Conservation (phyloP, 1,140 invertebrate genomes). For the Bombyx mori region ASM3026992v2 NC_085126.1:9360501-9361000, state of each 20-base stretch:
- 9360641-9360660: constrained; percentile 67
- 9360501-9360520: constrained; percentile 32
- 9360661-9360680: constrained; percentile 40
- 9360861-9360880: constrained; percentile 45
- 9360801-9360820: constrained; percentile 62
- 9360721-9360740: constrained; percentile 53
- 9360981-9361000: constrained; percentile 66
- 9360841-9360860: constrained; percentile 32
- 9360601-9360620: constrained; percentile 59
- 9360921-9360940: constrained; percentile 63
- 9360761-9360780: constrained; percentile 38
- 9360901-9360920: constrained; percentile 54
- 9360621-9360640: constrained; percentile 62
- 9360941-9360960: constrained; percentile 53
- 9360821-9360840: background rate
- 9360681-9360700: constrained; percentile 37
- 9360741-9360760: constrained; percentile 52
- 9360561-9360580: constrained; percentile 52
- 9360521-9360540: constrained; percentile 16
- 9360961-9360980: constrained; percentile 64
- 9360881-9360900: constrained; percentile 66
- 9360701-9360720: constrained; percentile 68
- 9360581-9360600: constrained; percentile 48
- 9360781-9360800: constrained; percentile 62
- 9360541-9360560: constrained; percentile 45